Conservation (phyloP, 2,888 invertebrate species). For the Marronus borbonicus region DNA sequence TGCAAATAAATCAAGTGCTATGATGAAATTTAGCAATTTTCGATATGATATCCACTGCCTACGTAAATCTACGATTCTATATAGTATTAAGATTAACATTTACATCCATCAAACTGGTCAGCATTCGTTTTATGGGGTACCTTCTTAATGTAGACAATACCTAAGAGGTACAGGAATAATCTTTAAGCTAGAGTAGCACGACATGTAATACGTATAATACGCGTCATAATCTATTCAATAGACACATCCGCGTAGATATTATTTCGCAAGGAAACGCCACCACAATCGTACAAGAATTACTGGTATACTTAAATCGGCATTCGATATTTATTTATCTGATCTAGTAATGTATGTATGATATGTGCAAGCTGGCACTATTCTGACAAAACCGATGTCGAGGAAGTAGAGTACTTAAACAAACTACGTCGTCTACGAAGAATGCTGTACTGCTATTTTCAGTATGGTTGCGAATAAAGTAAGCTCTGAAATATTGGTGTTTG, state of each 20-base stretch:
- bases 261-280: neutral
- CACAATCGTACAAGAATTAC: neutral
- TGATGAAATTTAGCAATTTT: too few species aligned
- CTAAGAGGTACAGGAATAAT: too few species aligned
- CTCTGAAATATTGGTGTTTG: neutral
- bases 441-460: neutral
- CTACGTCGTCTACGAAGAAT: neutral
- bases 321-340: neutral
- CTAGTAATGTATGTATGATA: neutral
- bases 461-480: neutral
- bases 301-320: neutral
- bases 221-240: neutral
- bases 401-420: constrained; percentile 5
- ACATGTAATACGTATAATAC: too few species aligned
- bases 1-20: too few species aligned
- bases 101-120: too few species aligned
- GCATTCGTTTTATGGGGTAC: too few species aligned
- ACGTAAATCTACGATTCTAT: too few species aligned
- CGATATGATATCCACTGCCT: too few species aligned
- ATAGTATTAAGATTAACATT: too few species aligned
- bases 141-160: too few species aligned
- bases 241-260: neutral
- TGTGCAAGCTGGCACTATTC: neutral
- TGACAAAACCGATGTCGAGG: neutral
- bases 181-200: too few species aligned